These are phyloP conservation scores for Lapara coniferarum DNA, from an alignment of 2,888 invertebrate species.

Conservation along the genomic window DNA sequence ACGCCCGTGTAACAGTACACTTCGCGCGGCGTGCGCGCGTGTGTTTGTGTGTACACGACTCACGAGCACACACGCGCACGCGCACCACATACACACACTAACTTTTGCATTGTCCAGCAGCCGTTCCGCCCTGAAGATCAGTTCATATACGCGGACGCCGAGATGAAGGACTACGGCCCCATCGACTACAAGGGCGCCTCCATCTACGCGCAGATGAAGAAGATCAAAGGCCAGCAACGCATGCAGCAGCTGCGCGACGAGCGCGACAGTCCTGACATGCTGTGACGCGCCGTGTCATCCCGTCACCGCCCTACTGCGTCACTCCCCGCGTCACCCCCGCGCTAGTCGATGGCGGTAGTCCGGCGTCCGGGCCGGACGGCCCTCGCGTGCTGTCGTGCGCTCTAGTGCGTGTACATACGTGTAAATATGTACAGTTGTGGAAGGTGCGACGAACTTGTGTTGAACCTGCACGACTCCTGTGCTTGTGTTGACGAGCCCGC, in stretches of 20 bases:
- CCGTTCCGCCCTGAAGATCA: conserved; percentile 91
- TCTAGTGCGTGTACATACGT: conserved; percentile 25
- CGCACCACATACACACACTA: neutral
- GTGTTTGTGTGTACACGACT: neutral
- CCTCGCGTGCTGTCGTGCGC: neutral
- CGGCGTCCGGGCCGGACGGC: too few relatives aligned
- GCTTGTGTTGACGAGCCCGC: conserved; percentile 16
- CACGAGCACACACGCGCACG: neutral
- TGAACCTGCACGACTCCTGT: conserved; percentile 9
- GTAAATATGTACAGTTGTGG: conserved; percentile 21
- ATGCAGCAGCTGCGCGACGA: conserved; percentile 75
- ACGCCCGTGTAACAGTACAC: neutral
- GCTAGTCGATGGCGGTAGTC: too few relatives aligned
- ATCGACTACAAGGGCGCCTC: conserved; percentile 96
- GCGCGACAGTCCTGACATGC: conserved; percentile 68
- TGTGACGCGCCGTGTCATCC: conserved; percentile 48
- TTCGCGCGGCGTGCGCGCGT: neutral
- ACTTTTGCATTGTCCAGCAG: conserved; percentile 76
- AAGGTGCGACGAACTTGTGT: conserved; percentile 20
- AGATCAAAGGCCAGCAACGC: conserved; percentile 82
- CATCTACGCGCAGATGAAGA: conserved; percentile 90
- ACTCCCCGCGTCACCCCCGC: neutral
- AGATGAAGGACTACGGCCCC: conserved; percentile 94
- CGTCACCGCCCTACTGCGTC: neutral
- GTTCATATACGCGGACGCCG: conserved; percentile 94